Evolutionary conservation across 1,140 invertebrate genomes (phyloP), one percentile per base, ranked within the genome.

Genomic region (Medauroidea extradentata): DNA sequence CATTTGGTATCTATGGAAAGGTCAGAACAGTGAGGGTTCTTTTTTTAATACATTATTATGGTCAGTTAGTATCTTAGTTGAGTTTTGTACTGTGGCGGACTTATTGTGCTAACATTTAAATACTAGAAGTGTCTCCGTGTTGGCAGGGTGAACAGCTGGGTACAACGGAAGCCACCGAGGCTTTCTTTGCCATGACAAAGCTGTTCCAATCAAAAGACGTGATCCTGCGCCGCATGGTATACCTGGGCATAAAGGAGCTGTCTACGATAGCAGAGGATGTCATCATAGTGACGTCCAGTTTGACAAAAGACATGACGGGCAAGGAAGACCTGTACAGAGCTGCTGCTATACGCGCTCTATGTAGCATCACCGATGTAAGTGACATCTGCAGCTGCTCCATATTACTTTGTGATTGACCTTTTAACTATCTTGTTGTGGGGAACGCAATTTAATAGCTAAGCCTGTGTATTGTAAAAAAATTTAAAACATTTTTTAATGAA

Each of bases 261-360:
- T 94, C 93, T 68, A 85, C 85, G 16, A 82, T 98, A 60, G 96
- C 97, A 4, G 94, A 99, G 71, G 96, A 99, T 86, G 96, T 99
- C 2, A 99, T 99, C 61, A 99, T 99, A 71, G 97, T 99, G 0
- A 99, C 96, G 3, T 94, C 88, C 49, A 96, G 93, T 69, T 79
- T 99, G 49, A 99, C 96, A 7, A 99, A 99, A 75, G 98, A 99
- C 71, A 99, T 99, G 96, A 99, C 96, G 48, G 94, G 96, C 1
- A 96, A 94, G 70, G 96, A 99, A 74, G 96, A 99, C 78, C 77
- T 94, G 46, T 98, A 98, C 70, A 78, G 96, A 64, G 93, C 94
- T 7, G 91, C 96, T 16, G 96, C 97, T 23, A 98, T 99, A 58
- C 79, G 98, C 67, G 96, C 97, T 0, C 77, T 99, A 0, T 99